These are phyloP conservation scores for Solenopsis invicta DNA, from an alignment of 1,140 invertebrate species.

Conservation along the genomic window DNA sequence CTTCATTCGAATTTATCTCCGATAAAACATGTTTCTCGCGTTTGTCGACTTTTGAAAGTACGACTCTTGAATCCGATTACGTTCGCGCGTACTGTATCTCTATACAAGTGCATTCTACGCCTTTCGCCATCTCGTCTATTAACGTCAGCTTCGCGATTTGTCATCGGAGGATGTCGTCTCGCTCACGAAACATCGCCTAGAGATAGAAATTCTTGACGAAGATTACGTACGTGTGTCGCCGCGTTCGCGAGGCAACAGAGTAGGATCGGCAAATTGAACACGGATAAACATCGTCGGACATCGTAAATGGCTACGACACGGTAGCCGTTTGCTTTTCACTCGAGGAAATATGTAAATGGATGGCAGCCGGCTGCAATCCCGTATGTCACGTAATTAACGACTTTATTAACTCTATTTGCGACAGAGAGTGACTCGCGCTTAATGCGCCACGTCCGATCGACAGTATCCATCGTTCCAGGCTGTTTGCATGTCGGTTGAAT, in stretches of 20 bases:
- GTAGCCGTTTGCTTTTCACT: not conserved
- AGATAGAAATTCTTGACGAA: not conserved
- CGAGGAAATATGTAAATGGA: not conserved
- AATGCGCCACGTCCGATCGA: slow-evolving; percentile 55
- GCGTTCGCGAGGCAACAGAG: not conserved
- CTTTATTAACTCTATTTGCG: slow-evolving; percentile 16
- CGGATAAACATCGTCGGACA: not conserved
- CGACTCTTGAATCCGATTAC: slow-evolving; percentile 51
- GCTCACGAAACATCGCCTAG: not conserved
- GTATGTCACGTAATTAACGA: slow-evolving; percentile 32
- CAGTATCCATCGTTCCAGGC: slow-evolving; percentile 36
- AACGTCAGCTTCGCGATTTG: slow-evolving; percentile 34
- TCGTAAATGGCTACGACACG: not conserved
- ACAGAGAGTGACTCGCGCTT: not conserved
- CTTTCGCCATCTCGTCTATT: slow-evolving; percentile 33
- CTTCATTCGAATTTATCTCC: slow-evolving; percentile 59
- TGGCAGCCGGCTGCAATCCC: not conserved
- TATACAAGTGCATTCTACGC: slow-evolving; percentile 3
- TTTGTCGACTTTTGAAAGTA: slow-evolving; percentile 58
- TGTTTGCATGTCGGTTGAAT: slow-evolving; percentile 43
- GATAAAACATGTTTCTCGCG: slow-evolving; percentile 51
- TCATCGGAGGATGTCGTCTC: slow-evolving; percentile 8
- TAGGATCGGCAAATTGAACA: not conserved
- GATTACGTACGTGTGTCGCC: not conserved
- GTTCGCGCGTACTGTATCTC: slow-evolving; percentile 14